Evolutionary conservation across 1,140 invertebrate species (phyloP).

Genomic region (Heliothis virescens): DNA sequence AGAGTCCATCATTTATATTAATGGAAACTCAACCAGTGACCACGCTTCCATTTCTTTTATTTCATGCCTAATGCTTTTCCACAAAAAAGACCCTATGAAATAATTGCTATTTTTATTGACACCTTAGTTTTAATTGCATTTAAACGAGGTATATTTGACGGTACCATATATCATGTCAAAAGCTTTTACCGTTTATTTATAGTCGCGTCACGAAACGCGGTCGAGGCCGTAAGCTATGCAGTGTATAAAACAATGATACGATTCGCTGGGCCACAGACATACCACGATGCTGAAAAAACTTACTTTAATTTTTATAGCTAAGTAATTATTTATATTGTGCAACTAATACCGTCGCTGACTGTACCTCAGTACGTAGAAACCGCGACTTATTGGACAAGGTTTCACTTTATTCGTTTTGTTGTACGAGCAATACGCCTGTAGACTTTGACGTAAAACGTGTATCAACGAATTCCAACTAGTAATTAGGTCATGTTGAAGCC

Average conservation of each 20-base stretch:
- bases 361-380: background rate
- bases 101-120: slow-evolving; percentile 17
- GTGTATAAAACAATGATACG: slow-evolving; percentile 47
- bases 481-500: slow-evolving; percentile 14
- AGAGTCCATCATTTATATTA: slow-evolving; percentile 23
- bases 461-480: slow-evolving; percentile 1
- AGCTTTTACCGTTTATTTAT: slow-evolving; percentile 47
- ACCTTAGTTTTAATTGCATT: slow-evolving; percentile 32
- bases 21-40: background rate
- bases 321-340: background rate
- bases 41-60: slow-evolving; percentile 3
- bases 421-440: background rate
- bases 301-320: slow-evolving; percentile 16
- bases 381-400: background rate
- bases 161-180: slow-evolving; percentile 43
- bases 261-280: slow-evolving; percentile 8
- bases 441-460: slow-evolving; percentile 9
- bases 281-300: slow-evolving; percentile 29
- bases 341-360: slow-evolving; percentile 16
- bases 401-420: background rate
- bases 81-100: background rate
- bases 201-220: slow-evolving; percentile 46
- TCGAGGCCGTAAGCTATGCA: slow-evolving; percentile 47
- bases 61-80: background rate
- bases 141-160: slow-evolving; percentile 40